Evolutionary conservation across 2,888 invertebrate genomes (phyloP), one percentile per base, ranked within the genome.

Genomic region (Orthosia gothica): DNA sequence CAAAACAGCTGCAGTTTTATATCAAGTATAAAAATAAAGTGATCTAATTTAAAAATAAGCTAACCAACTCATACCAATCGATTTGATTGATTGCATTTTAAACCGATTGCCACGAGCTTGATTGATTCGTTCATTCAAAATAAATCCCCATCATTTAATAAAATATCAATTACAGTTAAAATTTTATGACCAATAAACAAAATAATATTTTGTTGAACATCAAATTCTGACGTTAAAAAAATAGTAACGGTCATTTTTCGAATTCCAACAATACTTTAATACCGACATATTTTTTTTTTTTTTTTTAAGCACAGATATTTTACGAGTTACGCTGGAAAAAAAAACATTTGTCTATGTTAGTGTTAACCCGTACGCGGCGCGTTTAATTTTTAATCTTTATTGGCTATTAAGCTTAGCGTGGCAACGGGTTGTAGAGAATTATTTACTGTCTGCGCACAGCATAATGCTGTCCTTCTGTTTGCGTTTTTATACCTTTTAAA

Each of bases 331-430:
- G 40, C 49, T 9, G 26, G 2, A 69, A 74, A 81, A 79, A 50
- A 74, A 71, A 69, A 71, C 81, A 66, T 80, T 82, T 59, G 59
- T 80, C 66, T 75, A 45, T 57, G 81, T 70, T 64, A 70, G 54
- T 74, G 40, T 62, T 69, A 70, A 57, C 63, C 40, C 57, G 26
- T 70, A 72, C 54, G 32, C 50, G 26, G 16, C 59, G 72, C 70
- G 67, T 84, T 73, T 83, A 87, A 87, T 89, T 89, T 87, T 89
- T 89, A 88, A 90, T 90, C 89, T 88, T 87, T 88, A 89, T 89
- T 87, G 84, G 70, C 89, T 84, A 89, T 91, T 89, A 89, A 83
- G 84, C 87, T 87, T 84, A 87, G 83, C 88, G 65, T 77, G 79
- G 84, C 67, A 69, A 63, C 79, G 40, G 55, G 69, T 75, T 72